Evolutionary conservation across 2,113 vertebrate species (phyloP).

Genomic region (Oncorhynchus kisutch): DNA sequence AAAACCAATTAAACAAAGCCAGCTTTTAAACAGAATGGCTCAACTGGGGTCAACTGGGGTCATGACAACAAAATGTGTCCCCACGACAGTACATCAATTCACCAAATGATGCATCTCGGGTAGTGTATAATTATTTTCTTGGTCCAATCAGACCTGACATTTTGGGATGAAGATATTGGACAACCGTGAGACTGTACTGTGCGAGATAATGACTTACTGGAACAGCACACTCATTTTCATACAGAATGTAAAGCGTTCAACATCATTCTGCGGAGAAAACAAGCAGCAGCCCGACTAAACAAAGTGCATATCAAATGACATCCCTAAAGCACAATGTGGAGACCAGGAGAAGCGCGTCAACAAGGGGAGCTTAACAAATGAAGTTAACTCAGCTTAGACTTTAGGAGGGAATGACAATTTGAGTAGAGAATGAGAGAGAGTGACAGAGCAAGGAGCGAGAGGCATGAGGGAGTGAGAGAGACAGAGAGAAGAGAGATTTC

Average conservation of each 20-base stretch:
- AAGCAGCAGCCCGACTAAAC: background rate
- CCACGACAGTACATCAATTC: background rate
- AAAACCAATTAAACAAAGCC: constrained; percentile 1
- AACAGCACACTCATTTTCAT: constrained; percentile 43
- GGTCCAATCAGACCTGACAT: constrained; percentile 48
- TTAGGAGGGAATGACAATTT: background rate
- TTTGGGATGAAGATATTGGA: constrained; percentile 42
- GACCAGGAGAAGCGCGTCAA: background rate
- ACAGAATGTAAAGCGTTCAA: constrained; percentile 47
- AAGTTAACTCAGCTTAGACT: background rate
- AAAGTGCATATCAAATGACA: background rate
- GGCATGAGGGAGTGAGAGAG: background rate
- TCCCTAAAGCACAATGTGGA: background rate
- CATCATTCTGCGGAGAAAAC: constrained; percentile 12
- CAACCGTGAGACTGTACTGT: constrained; percentile 25
- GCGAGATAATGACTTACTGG: constrained; percentile 35
- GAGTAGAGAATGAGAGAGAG: background rate
- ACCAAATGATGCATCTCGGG: background rate
- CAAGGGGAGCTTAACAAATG: background rate
- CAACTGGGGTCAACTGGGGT: background rate
- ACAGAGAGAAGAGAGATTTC: background rate
- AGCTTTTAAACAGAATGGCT: background rate
- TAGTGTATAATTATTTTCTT: constrained; percentile 16
- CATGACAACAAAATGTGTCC: background rate
- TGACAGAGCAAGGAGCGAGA: background rate